These are phyloP conservation scores for Sciurus niger DNA, from an alignment of 2,113 vertebrate genomes.

Conservation along the genomic window DNA sequence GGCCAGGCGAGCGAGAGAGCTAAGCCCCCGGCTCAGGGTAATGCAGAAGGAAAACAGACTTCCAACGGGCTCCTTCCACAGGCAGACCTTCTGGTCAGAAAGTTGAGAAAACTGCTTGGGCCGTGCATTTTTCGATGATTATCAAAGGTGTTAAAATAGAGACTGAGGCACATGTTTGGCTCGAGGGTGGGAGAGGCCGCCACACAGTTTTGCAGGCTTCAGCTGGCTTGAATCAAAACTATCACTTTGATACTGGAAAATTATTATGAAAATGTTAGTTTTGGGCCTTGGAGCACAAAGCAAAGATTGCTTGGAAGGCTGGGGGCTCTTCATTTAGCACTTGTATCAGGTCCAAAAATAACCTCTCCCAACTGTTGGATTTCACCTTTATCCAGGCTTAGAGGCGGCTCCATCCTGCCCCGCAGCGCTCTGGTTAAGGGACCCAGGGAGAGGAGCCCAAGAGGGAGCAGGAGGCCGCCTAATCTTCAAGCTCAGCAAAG, in stretches of 20 bases:
- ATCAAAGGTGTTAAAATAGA: conserved; percentile 93
- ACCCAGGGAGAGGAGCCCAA: background rate
- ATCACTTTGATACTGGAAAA: conserved; percentile 94
- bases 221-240: conserved; percentile 92
- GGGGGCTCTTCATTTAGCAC: conserved; percentile 85
- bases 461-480: conserved; percentile 25
- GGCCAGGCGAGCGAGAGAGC: conserved; percentile 88
- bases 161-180: conserved; percentile 92
- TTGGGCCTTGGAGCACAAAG: conserved; percentile 88
- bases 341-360: conserved; percentile 89
- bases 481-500: background rate
- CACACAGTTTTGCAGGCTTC: conserved; percentile 88
- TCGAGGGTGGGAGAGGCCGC: conserved; percentile 85
- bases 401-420: conserved; percentile 62
- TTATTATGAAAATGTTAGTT: conserved; percentile 94
- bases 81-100: conserved; percentile 88
- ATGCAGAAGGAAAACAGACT: conserved; percentile 89
- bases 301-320: conserved; percentile 82
- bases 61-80: conserved; percentile 81
- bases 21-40: conserved; percentile 88
- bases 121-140: conserved; percentile 91
- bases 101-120: conserved; percentile 91
- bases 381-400: conserved; percentile 88
- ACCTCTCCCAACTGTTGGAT: conserved; percentile 85
- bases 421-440: background rate